Base-by-base conservation (phyloP, 2,113 vertebrate genomes). In the Sebastes fasciatus region DNA sequence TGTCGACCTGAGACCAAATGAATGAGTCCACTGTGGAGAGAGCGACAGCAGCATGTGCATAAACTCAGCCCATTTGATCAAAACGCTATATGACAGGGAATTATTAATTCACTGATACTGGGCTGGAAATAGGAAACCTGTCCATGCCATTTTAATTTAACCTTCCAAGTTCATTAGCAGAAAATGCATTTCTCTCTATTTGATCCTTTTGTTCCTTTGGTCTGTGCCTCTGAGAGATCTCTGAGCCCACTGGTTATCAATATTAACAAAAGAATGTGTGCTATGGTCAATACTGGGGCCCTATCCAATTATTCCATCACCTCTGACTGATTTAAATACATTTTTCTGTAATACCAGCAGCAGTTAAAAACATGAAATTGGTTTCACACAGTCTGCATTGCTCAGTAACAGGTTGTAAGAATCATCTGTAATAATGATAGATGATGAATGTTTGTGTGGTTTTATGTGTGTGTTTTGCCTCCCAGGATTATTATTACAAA, bases 41-140 rank as follows among this genome's bases (percentile, higher is more conserved):
- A 75, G 13, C 42, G 81, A 70, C 66, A 79, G 49, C 74, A 64
- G 57, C 11, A 17, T n/a, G 16, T 7, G 64, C 65, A 72, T 61
- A 52, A 73, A 10, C 48, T 10, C 16, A 16, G 23, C 4, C 1
- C 0, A 34, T 51, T 65, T 79, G 77, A 82, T 86, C 13, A 74
- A 68, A 77, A 68, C 19, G 3, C 40, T 14, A 2, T 17, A 26
- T 82, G 86, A 81, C 57, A 78, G 67, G 21, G 60, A 79, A 58
- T 86, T 71, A 85, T 86, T 76, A 62, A 83, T 83, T 82, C 45
- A 80, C 65, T 2, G 12, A 65, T 40, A 12, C 6, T 4, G 23
- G 23, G 23, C 26, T 42, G 26, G n/a, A 75, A 60, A 43, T 40
- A 42, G 11, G 14, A 54, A 13, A 10, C 69, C 17, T 48, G 64